phyloP scores from a whole-genome alignment of 2,113 vertebrate genomes.

The Holacanthus passer region DNA sequence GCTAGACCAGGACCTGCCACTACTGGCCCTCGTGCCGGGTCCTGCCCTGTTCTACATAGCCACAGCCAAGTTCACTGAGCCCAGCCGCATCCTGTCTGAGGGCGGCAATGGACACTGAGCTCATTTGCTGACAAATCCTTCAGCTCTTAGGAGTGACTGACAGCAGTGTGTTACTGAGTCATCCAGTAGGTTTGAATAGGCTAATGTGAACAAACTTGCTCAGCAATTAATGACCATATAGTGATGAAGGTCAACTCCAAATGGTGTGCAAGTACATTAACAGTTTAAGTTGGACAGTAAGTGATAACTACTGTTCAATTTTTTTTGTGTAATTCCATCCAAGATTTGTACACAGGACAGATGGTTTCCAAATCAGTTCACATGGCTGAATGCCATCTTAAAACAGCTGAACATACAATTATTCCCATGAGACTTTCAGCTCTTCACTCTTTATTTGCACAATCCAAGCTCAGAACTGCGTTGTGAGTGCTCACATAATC shows the following conservation, averaged over 20 bases:
- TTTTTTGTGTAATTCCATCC: not conserved
- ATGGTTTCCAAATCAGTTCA: not conserved
- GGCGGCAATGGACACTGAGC: conserved; percentile 92
- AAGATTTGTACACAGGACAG: not conserved
- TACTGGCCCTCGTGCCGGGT: conserved; percentile 93
- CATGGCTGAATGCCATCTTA: not conserved
- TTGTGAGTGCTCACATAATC: not conserved
- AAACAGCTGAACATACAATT: not conserved
- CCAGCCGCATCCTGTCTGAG: conserved; percentile 94
- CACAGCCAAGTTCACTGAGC: conserved; percentile 96
- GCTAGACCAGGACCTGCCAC: conserved; percentile 92
- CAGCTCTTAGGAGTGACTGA: no score
- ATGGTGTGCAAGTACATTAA: not conserved
- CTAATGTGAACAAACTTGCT: not conserved
- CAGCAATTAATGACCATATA: not conserved
- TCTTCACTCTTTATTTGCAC: not conserved
- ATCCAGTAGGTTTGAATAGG: no score
- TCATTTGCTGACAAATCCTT: no score
- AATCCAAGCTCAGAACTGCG: not conserved
- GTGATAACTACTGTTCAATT: not conserved
- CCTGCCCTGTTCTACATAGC: conserved; percentile 96
- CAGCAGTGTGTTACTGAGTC: not conserved
- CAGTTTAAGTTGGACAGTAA: not conserved
- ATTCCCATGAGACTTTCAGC: not conserved
- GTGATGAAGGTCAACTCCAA: not conserved